A percentile compares a stretch with the other conserved stretches of the same genome.
These are phyloP conservation scores for Motacilla tschutschensis DNA, from an alignment of 2,113 vertebrate genomes.

Conservation along the genomic window DNA sequence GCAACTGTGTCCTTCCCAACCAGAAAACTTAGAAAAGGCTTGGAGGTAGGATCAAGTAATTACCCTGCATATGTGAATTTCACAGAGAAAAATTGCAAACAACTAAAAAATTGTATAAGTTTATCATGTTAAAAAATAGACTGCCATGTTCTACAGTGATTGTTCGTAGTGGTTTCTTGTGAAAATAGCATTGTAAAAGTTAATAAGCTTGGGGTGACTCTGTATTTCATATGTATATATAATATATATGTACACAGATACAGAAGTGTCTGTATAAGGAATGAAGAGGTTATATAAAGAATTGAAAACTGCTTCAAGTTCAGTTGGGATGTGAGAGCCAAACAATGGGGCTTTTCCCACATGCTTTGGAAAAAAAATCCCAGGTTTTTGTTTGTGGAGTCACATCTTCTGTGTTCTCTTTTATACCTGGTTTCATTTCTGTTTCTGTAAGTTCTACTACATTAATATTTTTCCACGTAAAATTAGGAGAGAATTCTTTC, in stretches of 20 bases:
- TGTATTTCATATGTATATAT: not conserved
- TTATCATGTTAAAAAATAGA: not conserved
- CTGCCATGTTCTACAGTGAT: not conserved
- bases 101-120: not conserved
- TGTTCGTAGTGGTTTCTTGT: not conserved
- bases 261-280: not conserved
- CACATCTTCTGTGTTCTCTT: not conserved
- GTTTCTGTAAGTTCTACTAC: not conserved
- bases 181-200: not conserved
- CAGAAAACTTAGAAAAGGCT: conserved; percentile 73
- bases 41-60: conserved; percentile 69
- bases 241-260: not conserved
- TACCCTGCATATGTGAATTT: not conserved
- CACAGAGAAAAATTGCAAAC: not conserved
- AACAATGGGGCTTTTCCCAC: not conserved
- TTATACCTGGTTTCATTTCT: not conserved
- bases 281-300: not conserved
- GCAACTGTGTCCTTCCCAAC: conserved; percentile 60
- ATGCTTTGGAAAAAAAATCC: not conserved
- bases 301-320: not conserved
- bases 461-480: not conserved
- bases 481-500: not conserved
- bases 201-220: not conserved
- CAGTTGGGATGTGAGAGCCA: not conserved
- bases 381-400: not conserved